Conservation (phyloP, 1,140 invertebrate genomes). For the Drosophila bocqueti region DNA sequence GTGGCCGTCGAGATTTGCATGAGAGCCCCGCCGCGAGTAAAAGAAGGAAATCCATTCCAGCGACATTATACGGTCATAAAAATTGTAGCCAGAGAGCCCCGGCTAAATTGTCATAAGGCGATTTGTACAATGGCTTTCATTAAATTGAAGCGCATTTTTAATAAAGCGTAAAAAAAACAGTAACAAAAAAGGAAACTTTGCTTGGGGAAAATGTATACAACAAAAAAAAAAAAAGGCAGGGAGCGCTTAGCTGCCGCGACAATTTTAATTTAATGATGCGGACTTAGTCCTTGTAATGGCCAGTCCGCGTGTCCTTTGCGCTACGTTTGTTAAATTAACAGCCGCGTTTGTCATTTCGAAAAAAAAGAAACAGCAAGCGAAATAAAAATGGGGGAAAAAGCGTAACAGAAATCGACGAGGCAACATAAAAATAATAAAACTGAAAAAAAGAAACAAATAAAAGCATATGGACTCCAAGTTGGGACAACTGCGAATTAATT, state of each 20-base stretch:
- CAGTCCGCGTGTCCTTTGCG: conserved; percentile 60
- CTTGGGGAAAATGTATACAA: conserved; percentile 22
- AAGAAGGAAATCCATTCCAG: conserved; percentile 68
- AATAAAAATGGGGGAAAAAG: conserved; percentile 30
- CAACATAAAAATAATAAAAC: conserved; percentile 65
- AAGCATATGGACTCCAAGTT: conserved; percentile 70
- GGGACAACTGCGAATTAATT: conserved; percentile 76
- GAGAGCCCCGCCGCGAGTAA: conserved; percentile 42
- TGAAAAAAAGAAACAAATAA: conserved; percentile 70
- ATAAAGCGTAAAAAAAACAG: conserved; percentile 65
- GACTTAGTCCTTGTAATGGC: conserved; percentile 83
- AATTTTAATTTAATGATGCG: conserved; percentile 83
- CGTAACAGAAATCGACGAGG: conserved; percentile 57
- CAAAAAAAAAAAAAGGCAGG: conserved; percentile 1
- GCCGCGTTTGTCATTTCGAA: conserved; percentile 71
- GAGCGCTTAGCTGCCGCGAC: conserved; percentile 65
- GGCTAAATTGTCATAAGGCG: conserved; percentile 82
- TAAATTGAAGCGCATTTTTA: conserved; percentile 80
- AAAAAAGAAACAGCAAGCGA: conserved; percentile 14
- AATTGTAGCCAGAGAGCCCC: conserved; percentile 64
- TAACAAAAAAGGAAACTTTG: conserved; percentile 48
- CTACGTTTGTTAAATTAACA: conserved; percentile 80
- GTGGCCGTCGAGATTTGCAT: conserved; percentile 69
- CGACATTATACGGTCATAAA: conserved; percentile 77
- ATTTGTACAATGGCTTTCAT: conserved; percentile 80